phyloP scores from a whole-genome alignment of 1,140 invertebrate genomes.

The Brachionus rubens region DNA sequence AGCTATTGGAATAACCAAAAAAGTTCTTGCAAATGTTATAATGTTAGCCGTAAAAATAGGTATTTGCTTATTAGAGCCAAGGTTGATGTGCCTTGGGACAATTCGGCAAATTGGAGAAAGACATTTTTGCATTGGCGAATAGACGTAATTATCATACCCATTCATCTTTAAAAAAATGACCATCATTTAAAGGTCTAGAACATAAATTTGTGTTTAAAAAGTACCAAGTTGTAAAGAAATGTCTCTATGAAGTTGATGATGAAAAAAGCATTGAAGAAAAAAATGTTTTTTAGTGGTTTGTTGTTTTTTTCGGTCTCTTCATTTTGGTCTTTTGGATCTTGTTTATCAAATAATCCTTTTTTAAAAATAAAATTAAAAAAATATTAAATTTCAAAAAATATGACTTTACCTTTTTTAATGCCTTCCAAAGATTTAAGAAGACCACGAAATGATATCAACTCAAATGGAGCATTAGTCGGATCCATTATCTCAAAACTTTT shows the following conservation, averaged over 20 bases:
- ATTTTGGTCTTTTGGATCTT: neutral
- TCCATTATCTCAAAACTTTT: conserved; percentile 17
- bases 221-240: neutral
- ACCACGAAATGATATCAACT: conserved; percentile 30
- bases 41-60: conserved; percentile 53
- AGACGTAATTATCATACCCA: conserved; percentile 35
- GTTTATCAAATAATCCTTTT: neutral
- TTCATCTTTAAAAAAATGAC: neutral
- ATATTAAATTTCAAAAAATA: neutral
- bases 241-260: neutral
- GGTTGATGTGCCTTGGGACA: conserved; percentile 23
- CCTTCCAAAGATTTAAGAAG: conserved; percentile 11
- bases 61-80: conserved; percentile 9
- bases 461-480: conserved; percentile 14
- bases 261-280: neutral
- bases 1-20: conserved; percentile 52
- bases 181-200: neutral
- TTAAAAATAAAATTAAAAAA: neutral
- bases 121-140: conserved; percentile 31
- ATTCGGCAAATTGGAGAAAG: conserved; percentile 5
- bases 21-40: conserved; percentile 51
- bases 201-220: neutral
- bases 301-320: neutral
- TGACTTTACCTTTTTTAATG: conserved; percentile 1
- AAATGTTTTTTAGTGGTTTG: neutral